These are phyloP conservation scores for Xenops minutus DNA, from an alignment of 2,797 vertebrate genomes.

Conservation along the genomic window DNA sequence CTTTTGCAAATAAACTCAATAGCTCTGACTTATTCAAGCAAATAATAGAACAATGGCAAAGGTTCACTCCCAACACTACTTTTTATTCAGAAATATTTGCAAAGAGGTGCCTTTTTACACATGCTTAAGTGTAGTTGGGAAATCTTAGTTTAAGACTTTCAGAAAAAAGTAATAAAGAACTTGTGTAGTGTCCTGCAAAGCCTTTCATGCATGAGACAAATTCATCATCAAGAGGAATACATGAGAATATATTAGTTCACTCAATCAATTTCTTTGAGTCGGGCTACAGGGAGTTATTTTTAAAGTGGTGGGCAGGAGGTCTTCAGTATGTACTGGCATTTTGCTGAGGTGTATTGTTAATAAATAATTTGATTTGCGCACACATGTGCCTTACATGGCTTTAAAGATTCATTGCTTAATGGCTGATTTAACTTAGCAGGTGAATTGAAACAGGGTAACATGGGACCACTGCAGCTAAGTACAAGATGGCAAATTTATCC, in stretches of 20 bases:
- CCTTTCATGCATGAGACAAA: conserved; percentile 12
- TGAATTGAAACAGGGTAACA: background rate
- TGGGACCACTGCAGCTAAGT: background rate
- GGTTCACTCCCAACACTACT: background rate
- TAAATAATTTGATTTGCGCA: conserved; percentile 63
- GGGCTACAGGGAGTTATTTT: conserved; percentile 20
- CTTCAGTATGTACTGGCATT: background rate
- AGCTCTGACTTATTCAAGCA: background rate
- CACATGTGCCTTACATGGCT: conserved; percentile 14
- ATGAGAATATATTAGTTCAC: conserved; percentile 17
- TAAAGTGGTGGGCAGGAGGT: conserved; percentile 14
- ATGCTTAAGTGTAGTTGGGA: background rate
- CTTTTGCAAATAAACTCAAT: background rate
- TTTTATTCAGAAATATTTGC: background rate
- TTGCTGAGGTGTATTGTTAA: conserved; percentile 49
- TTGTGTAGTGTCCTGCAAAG: background rate
- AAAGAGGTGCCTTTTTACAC: background rate
- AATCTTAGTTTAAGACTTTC: background rate
- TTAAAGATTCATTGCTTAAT: conserved; percentile 60
- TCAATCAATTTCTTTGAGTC: conserved; percentile 26
- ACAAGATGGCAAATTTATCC: background rate
- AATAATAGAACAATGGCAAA: background rate
- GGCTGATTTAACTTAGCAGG: conserved; percentile 42
- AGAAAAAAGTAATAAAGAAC: background rate
- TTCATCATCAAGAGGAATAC: conserved; percentile 5